Evolutionary conservation across 2,113 vertebrate genomes (phyloP).

Genomic region (Pelobates fuscus): DNA sequence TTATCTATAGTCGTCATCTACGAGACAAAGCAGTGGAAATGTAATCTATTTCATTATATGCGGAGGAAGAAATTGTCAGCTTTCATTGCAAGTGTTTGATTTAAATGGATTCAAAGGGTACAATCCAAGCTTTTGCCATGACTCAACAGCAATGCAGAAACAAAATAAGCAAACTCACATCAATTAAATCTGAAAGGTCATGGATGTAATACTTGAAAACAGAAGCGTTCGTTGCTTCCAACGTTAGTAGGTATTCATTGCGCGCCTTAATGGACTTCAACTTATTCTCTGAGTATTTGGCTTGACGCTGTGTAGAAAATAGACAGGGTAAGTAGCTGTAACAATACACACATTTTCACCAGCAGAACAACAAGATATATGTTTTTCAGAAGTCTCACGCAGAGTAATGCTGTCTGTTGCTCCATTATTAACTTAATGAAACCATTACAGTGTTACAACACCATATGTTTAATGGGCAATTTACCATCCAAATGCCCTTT

Average conservation of each 20-base stretch:
- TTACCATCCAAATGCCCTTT: not conserved
- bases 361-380: not conserved
- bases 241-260: constrained; percentile 95
- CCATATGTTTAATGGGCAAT: constrained; percentile 3
- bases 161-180: constrained; percentile 80
- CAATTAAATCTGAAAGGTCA: constrained; percentile 94
- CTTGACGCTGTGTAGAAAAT: constrained; percentile 84
- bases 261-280: constrained; percentile 97
- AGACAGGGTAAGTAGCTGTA: not conserved
- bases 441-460: not conserved
- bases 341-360: not conserved
- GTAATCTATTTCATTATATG: not conserved
- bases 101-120: not conserved
- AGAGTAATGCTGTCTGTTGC: not conserved
- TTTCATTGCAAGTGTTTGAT: not conserved
- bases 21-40: not conserved
- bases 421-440: not conserved
- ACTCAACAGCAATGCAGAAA: not conserved
- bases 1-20: not conserved
- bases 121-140: not conserved
- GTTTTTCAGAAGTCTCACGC: not conserved
- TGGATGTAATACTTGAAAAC: constrained; percentile 99
- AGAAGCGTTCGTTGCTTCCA: constrained; percentile 94
- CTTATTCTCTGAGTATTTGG: constrained; percentile 98
- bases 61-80: not conserved